Evolutionary conservation across 2,888 invertebrate species (phyloP), one percentile per base, ranked within the genome.

Genomic region (Melinaea marsaeus): DNA sequence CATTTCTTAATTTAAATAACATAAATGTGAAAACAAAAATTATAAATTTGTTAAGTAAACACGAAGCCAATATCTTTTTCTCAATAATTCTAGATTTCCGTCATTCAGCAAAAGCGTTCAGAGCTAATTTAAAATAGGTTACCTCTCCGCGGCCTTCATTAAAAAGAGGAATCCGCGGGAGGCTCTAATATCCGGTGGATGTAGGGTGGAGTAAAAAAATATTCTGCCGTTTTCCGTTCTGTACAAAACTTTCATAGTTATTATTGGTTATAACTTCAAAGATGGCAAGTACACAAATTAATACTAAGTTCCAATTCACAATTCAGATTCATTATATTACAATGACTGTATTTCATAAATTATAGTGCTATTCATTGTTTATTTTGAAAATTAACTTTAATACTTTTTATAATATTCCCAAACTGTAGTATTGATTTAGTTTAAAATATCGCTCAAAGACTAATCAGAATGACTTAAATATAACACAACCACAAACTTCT

Each of bases 141-240:
- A 68, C 68, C 65, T 68, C 66, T 65, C 69, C 67, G 62, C 61
- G 66, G 60, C 58, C 58, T 63, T 65, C 67, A 71, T 69, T 69
- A 66, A 69, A 66, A 58, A 63, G 63, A 57, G 57, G 63, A 68
- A 62, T 65, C 68, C 34, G 64, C 66, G 62, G 56, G 61, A 59
- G 60, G 58, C 57, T 61, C 58, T 60, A 67, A 71, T 69, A 67
- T 71, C 69, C 71, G 57, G 59, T 55, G 57, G 59, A 62, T 55
- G 42, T 9, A 42, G 9, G 42, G 42, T 3, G 11, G 11, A 42
- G 42, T 9, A 9, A 42, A 9, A 9, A 42, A 42, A 42, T 9
- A 42, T 7, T 42, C 42, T 2, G 42, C 9, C 42, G 6, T 42
- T 42, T 42, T 42, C 42, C 42, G 42, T 42, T 42, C 42, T 42